Conservation (phyloP, 1,140 invertebrate species). For the Panagrolaimus sp. region DNA sequence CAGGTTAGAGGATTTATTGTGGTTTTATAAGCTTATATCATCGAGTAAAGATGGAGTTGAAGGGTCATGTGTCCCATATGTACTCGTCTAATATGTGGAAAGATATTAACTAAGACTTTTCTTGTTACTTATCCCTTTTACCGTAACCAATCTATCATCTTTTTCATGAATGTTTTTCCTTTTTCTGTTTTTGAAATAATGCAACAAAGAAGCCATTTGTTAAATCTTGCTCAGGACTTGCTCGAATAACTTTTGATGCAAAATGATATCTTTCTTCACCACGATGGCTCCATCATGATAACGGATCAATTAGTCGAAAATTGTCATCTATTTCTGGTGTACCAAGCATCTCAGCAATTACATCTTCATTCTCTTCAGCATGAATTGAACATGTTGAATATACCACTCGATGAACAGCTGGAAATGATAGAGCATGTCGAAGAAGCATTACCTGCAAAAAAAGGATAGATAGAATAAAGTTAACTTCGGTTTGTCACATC, state of each 20-base stretch:
- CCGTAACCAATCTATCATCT: too few species aligned
- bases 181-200: slow-evolving; percentile 64
- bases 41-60: too few species aligned
- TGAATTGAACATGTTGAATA: slow-evolving; percentile 91
- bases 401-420: slow-evolving; percentile 74
- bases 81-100: too few species aligned
- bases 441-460: slow-evolving; percentile 70
- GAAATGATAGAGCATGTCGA: slow-evolving; percentile 77
- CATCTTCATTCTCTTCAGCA: slow-evolving; percentile 83
- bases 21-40: too few species aligned
- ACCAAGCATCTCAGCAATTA: slow-evolving; percentile 65
- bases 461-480: not conserved
- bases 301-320: slow-evolving; percentile 45
- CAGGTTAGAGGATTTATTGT: not conserved
- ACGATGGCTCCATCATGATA: slow-evolving; percentile 57
- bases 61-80: too few species aligned
- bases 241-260: slow-evolving; percentile 68
- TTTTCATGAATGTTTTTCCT: not conserved
- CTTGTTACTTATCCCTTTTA: too few species aligned
- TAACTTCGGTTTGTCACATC: slow-evolving; percentile 66
- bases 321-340: slow-evolving; percentile 25
- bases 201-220: slow-evolving; percentile 92
- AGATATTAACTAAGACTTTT: too few species aligned
- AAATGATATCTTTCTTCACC: slow-evolving; percentile 60
- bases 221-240: slow-evolving; percentile 68